Percentiles rank a stretch among this genome's conserved stretches.
Conservation (phyloP, 2,888 invertebrate species). For the Cynaeus angustus region DNA sequence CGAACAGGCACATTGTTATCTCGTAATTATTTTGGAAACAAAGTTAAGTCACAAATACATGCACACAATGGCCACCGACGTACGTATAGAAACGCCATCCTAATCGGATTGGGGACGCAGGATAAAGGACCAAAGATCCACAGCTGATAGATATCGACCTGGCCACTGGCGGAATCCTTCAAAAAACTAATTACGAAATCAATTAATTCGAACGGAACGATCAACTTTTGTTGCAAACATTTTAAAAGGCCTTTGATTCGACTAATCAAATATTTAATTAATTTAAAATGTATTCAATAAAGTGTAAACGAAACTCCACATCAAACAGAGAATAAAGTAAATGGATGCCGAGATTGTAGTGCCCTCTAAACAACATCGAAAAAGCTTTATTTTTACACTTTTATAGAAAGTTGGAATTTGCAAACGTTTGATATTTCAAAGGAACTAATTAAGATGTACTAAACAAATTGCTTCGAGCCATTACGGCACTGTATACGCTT, state of each 20-base stretch:
- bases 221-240: constrained; percentile 45
- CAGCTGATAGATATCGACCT: constrained; percentile 33
- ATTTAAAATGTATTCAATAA: constrained; percentile 52
- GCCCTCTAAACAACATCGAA: constrained; percentile 15
- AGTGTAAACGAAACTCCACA: constrained; percentile 52
- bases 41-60: constrained; percentile 45
- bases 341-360: constrained; percentile 32
- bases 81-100: constrained; percentile 30
- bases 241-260: constrained; percentile 50
- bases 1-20: constrained; percentile 46
- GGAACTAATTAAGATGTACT: constrained; percentile 36
- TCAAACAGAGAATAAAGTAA: constrained; percentile 49
- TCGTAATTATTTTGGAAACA: constrained; percentile 48
- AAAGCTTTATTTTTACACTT: constrained; percentile 37
- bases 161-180: constrained; percentile 4
- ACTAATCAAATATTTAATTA: constrained; percentile 54
- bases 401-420: constrained; percentile 23
- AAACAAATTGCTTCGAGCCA: too few relatives aligned
- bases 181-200: constrained; percentile 43
- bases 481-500: too few relatives aligned
- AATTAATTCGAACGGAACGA: constrained; percentile 46
- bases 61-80: constrained; percentile 35
- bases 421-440: constrained; percentile 43
- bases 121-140: constrained; percentile 33
- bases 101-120: constrained; percentile 36